Evolutionary conservation across 1,140 invertebrate genomes (phyloP), one percentile per base, ranked within the genome.

Genomic region (Drosophila asahinai): DNA sequence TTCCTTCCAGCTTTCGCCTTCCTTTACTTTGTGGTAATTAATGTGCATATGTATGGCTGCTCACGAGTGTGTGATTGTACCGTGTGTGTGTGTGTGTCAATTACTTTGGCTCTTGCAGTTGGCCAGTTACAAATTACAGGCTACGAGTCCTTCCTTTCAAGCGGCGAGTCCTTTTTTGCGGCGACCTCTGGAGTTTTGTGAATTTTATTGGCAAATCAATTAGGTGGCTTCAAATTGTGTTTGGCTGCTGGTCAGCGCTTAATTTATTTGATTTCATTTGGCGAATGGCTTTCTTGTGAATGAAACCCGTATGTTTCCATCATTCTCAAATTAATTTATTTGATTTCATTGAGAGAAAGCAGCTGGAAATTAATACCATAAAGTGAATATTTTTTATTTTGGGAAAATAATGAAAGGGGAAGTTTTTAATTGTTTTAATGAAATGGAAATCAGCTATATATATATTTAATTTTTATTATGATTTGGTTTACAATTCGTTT

Each of bases 131-230:
- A 90, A 89, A 89, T 84, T 89, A 81, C 81, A 90, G 86, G 60
- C 70, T 75, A 25, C 38, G 54, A 8, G 43, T 43, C 40, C 63
- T 65, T 52, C 52, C 45, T 75, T 76, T 59, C 70, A 27, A 36
- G 67, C 52, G 55, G 73, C 59, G 49, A 66, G 61, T 59, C 22
- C 43, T 58, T 51, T 77, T 54, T 43, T 77, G 59, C 45, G 38
- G 48, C 54, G 22, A 33, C 25, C n/a, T 45, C 51, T 60, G 49
- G 61, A 55, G 49, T 52, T 58, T 65, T 72, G 59, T 63, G 45
- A 67, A 75, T 77, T 84, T 81, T 81, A 84, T 89, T 89, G 84
- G 66, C 67, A 84, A 89, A 89, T 89, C 81, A 89, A 87, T 87
- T 79, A 83, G 66, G 63, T 76, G 68, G 73, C 47, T 79, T 67